Conservation (phyloP, 1,140 invertebrate genomes). For the Acyrthosiphon pisum region DNA sequence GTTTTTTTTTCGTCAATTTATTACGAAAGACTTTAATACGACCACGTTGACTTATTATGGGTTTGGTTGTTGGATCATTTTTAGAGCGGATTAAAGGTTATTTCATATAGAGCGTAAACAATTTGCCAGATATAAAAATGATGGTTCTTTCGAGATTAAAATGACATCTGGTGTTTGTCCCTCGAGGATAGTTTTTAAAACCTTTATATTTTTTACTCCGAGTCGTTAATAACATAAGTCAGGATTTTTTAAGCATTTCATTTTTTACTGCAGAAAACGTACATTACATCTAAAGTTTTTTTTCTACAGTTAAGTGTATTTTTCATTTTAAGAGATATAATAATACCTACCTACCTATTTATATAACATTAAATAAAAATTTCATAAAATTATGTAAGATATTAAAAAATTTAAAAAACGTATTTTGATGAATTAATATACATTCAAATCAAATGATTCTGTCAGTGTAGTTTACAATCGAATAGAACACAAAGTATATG, state of each 20-base stretch:
- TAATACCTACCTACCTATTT: background rate
- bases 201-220: background rate
- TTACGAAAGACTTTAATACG: background rate
- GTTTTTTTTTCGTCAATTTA: background rate
- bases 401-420: background rate
- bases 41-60: background rate
- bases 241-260: background rate
- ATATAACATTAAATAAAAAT: background rate
- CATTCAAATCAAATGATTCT: background rate
- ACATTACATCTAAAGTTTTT: background rate
- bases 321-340: background rate
- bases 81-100: constrained; percentile 29
- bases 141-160: constrained; percentile 23
- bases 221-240: constrained; percentile 34
- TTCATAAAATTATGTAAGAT: background rate
- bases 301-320: background rate
- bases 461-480: too few relatives aligned
- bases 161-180: constrained; percentile 42
- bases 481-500: background rate
- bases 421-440: background rate
- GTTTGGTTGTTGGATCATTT: background rate
- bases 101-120: constrained; percentile 22
- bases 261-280: background rate
- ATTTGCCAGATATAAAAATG: constrained; percentile 31
- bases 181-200: constrained; percentile 5